These are phyloP conservation scores for Phytoseiulus persimilis DNA, from an alignment of 2,888 invertebrate species.

Conservation along the genomic window DNA sequence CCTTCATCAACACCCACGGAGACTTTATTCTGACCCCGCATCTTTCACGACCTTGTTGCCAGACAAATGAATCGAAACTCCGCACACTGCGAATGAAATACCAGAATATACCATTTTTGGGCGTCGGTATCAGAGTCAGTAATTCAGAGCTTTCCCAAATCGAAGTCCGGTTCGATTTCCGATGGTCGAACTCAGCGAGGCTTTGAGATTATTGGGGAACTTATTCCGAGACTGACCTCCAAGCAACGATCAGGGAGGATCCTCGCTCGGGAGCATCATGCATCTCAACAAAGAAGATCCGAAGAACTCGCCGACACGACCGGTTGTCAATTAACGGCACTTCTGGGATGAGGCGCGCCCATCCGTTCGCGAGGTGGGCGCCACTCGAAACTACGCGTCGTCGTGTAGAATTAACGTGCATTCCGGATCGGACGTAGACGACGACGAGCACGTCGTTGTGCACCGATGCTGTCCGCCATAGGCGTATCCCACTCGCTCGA, in stretches of 20 bases:
- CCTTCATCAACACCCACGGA: conserved; percentile 5
- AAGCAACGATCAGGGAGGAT: too few relatives aligned
- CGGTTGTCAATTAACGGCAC: background rate
- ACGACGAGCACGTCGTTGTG: background rate
- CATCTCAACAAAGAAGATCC: too few relatives aligned
- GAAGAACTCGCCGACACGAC: background rate
- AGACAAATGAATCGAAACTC: background rate
- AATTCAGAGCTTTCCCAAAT: background rate
- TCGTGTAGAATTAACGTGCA: background rate
- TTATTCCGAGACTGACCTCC: too few relatives aligned
- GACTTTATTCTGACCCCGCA: background rate
- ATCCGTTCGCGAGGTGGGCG: background rate
- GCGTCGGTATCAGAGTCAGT: background rate
- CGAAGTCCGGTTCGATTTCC: too few relatives aligned
- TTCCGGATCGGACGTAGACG: background rate
- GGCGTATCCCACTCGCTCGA: background rate
- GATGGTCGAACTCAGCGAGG: too few relatives aligned
- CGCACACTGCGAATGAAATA: background rate
- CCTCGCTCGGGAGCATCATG: too few relatives aligned
- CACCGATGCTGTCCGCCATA: background rate
- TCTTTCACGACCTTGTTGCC: background rate
- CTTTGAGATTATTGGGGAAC: too few relatives aligned
- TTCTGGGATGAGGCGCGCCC: background rate
- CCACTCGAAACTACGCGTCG: background rate
- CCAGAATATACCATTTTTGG: background rate